phyloP scores from a whole-genome alignment of 2,888 invertebrate genomes.

The Eilema sororculum region DNA sequence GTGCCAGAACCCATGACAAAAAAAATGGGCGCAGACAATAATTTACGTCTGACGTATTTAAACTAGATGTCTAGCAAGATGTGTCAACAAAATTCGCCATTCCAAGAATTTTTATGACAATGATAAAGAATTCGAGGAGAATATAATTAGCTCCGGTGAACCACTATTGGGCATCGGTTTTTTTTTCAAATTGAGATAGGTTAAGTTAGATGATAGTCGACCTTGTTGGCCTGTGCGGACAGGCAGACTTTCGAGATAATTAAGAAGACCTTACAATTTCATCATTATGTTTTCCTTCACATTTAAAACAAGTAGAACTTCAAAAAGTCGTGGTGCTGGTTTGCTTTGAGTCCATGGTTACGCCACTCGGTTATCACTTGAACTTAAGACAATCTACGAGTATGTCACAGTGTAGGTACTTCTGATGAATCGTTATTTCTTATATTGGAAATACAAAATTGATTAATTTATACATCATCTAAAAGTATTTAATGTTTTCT shows the following conservation, averaged over 20 bases:
- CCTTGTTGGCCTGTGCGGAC: background rate
- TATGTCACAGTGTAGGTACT: background rate
- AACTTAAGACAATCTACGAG: background rate
- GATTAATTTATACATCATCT: background rate
- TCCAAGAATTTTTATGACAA: too few species aligned
- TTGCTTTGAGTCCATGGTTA: background rate
- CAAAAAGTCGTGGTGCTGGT: background rate
- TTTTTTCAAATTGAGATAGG: too few species aligned
- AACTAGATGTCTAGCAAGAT: too few species aligned
- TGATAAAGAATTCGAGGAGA: background rate
- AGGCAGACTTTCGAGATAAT: background rate
- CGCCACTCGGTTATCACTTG: background rate
- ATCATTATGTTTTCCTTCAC: background rate
- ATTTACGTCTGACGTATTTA: background rate
- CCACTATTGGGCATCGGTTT: background rate
- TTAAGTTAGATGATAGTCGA: background rate
- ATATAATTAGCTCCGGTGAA: background rate
- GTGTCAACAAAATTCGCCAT: too few species aligned
- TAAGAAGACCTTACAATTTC: background rate
- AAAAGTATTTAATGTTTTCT: background rate
- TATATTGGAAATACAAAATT: background rate
- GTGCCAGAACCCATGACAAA: background rate
- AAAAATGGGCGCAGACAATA: background rate
- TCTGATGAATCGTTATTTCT: background rate
- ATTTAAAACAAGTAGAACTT: background rate